Conservation (phyloP, 2,888 invertebrate genomes). For the Tortrix viridana region DNA sequence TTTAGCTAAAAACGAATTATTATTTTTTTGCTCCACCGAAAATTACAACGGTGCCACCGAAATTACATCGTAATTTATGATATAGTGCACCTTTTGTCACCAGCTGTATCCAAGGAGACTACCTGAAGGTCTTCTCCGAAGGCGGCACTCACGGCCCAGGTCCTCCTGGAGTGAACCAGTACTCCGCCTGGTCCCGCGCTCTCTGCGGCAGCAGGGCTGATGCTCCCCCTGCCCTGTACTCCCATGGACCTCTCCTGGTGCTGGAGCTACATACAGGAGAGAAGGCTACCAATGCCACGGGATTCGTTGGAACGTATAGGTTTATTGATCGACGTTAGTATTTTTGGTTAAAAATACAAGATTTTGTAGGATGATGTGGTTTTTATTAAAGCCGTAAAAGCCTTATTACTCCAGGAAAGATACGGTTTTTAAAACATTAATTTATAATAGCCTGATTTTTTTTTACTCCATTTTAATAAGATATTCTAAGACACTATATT, state of each 20-base stretch:
- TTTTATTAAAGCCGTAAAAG: no score
- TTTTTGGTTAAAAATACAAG: background rate
- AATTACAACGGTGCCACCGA: no score
- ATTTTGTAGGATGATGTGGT: no score
- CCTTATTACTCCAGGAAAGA: no score
- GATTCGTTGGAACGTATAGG: slow-evolving; percentile 90
- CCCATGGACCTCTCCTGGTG: slow-evolving; percentile 88
- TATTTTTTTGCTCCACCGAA: no score
- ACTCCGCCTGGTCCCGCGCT: slow-evolving; percentile 89
- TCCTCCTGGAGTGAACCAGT: slow-evolving; percentile 90
- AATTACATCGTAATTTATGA: no score
- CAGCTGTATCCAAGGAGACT: slow-evolving; percentile 90
- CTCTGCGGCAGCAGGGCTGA: slow-evolving; percentile 89
- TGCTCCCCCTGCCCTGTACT: slow-evolving; percentile 89
- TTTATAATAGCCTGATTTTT: no score
- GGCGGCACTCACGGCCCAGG: slow-evolving; percentile 87
- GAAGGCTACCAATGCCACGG: slow-evolving; percentile 82
- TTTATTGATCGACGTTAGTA: slow-evolving; percentile 91
- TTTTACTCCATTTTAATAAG: no score
- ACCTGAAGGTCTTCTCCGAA: slow-evolving; percentile 90
- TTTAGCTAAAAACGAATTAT: no score
- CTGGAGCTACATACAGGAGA: slow-evolving; percentile 88
- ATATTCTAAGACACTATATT: no score
- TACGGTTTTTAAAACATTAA: no score
- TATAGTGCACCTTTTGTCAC: slow-evolving; percentile 61